Conservation (phyloP, 1,140 invertebrate genomes). For the Asbolus verrucosus region DNA sequence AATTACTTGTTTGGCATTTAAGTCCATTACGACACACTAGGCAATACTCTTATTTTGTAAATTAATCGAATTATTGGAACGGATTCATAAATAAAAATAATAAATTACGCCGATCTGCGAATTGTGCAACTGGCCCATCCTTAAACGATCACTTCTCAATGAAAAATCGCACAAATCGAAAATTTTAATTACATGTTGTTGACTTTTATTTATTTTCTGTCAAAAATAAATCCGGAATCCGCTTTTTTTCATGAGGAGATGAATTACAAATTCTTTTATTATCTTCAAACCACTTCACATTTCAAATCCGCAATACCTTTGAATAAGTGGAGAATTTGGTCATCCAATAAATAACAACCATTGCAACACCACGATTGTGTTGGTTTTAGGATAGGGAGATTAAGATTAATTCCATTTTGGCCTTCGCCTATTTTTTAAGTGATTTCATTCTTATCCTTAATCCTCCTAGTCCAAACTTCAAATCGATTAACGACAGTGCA, state of each 20-base stretch:
- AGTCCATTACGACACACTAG: slow-evolving; percentile 3
- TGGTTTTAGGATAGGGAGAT: background rate
- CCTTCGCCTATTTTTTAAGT: slow-evolving; percentile 11
- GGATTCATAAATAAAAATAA: slow-evolving; percentile 7
- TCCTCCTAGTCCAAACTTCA: too few species aligned
- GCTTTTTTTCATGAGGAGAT: too few species aligned
- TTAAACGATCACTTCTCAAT: too few species aligned
- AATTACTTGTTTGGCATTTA: slow-evolving; percentile 32
- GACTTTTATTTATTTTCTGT: too few species aligned
- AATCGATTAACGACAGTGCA: too few species aligned
- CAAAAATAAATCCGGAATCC: too few species aligned
- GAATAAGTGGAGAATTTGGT: background rate
- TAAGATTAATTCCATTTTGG: slow-evolving; percentile 4
- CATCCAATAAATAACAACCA: slow-evolving; percentile 7
- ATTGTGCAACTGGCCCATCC: background rate
- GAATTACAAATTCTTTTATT: too few species aligned
- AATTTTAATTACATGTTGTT: background rate
- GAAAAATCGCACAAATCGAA: too few species aligned
- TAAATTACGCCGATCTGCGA: background rate
- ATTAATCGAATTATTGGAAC: slow-evolving; percentile 8
- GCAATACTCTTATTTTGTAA: slow-evolving; percentile 12
- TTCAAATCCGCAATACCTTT: background rate
- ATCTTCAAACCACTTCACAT: too few species aligned
- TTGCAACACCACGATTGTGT: background rate
- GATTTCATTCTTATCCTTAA: too few species aligned